A percentile compares a stretch with the other conserved stretches of the same genome.
Evolutionary conservation across 2,797 vertebrate species (phyloP).

Genomic region (Sebastolobus altivelis): DNA sequence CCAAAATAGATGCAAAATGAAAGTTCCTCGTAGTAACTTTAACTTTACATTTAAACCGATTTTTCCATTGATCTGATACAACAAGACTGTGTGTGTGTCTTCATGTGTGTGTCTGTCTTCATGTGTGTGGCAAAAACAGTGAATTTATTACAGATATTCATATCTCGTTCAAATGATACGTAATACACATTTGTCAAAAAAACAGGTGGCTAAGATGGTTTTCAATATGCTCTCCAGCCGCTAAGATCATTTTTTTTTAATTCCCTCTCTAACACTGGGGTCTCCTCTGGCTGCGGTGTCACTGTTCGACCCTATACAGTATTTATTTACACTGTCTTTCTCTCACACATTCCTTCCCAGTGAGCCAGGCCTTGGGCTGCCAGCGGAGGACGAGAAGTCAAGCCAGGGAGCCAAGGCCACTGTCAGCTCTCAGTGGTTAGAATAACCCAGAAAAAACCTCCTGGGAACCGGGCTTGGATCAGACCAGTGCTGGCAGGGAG

Average conservation of each 20-base stretch:
- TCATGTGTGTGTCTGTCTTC: no score
- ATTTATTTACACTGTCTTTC: constrained; percentile 95
- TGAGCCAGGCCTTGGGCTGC: constrained; percentile 84
- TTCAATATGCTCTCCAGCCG: constrained; percentile 13
- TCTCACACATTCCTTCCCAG: constrained; percentile 94
- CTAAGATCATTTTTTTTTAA: constrained; percentile 14
- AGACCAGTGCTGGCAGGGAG: constrained; percentile 23
- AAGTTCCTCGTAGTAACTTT: no score
- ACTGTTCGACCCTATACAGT: constrained; percentile 79
- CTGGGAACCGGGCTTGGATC: constrained; percentile 59
- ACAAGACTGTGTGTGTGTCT: not conserved
- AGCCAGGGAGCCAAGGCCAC: constrained; percentile 76
- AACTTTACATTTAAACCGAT: not conserved
- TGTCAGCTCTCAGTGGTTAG: constrained; percentile 82
- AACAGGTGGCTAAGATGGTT: constrained; percentile 60
- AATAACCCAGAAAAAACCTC: constrained; percentile 78
- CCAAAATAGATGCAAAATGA: no score
- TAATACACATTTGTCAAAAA: constrained; percentile 9
- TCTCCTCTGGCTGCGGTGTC: constrained; percentile 62
- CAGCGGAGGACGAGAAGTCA: constrained; percentile 65
- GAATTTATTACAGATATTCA: constrained; percentile 19
- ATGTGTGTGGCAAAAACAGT: not conserved
- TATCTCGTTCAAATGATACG: constrained; percentile 1
- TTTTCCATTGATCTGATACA: constrained; percentile 1
- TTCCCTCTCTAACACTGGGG: constrained; percentile 19